Conservation (phyloP, 2,113 vertebrate species). For the Pundamilia nyererei region DNA sequence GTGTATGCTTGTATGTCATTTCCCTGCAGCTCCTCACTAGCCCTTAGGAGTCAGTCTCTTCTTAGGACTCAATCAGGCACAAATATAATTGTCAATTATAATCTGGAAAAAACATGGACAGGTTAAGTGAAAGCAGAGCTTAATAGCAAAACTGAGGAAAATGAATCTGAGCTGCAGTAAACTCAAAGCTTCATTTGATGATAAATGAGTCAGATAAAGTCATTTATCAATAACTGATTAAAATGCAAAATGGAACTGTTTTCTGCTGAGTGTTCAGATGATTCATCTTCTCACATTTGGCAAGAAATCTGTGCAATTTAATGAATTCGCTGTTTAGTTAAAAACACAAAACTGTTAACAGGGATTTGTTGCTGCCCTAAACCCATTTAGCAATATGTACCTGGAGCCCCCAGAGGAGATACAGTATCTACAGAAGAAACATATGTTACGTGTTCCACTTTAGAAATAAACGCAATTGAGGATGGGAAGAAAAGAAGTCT, state of each 20-base stretch:
- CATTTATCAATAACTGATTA: slow-evolving; percentile 27
- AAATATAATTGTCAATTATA: neutral
- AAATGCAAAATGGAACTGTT: slow-evolving; percentile 11
- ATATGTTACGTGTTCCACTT: neutral
- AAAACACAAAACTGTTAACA: neutral
- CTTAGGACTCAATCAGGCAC: neutral
- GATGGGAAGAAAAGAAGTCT: neutral
- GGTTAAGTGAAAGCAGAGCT: neutral
- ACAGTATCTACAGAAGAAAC: neutral
- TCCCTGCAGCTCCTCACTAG: neutral
- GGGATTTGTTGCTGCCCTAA: neutral
- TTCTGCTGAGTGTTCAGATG: neutral
- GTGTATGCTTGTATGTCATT: neutral
- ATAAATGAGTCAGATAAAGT: slow-evolving; percentile 13
- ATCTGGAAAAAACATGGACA: neutral
- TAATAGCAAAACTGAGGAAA: neutral
- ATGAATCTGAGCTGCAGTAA: slow-evolving; percentile 1
- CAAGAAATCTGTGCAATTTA: neutral
- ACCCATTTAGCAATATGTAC: neutral
- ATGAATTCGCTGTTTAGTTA: neutral
- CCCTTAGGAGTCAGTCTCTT: neutral
- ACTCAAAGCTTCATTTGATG: slow-evolving; percentile 20
- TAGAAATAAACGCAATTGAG: neutral
- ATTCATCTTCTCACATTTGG: slow-evolving; percentile 14
- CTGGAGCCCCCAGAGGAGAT: neutral